Base-by-base conservation (phyloP, 2,797 vertebrate genomes). In the Enteromius trimaculatus region DNA sequence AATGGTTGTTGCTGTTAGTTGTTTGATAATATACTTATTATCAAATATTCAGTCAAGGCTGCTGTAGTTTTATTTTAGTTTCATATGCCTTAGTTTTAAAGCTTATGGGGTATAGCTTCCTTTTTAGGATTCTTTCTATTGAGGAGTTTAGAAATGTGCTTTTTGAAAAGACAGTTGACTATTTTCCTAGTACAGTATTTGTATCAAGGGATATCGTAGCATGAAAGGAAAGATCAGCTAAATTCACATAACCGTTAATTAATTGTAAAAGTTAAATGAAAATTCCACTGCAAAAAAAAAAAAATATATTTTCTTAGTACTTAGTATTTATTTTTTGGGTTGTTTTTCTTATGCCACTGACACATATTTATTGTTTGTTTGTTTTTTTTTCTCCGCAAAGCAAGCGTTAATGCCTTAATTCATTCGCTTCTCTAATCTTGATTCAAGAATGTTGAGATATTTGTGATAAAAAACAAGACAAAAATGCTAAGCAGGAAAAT, bases 151-250 rank as follows among this genome's bases (percentile, higher is more conserved):
- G 21, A 37, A 55, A 74, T 74, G 49, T 37, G 47, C 47, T 74
- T 51, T 74, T 74, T 13, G 47, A n/a, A 74, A 51, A 53, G 10
- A 2, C 9, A 21, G 31, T 75, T 55, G 19, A 55, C 34, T 39
- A 76, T 76, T 29, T 76, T 77, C n/a, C 34, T 9, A 42, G 74
- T 60, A 29, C n/a, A 60, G 74, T 60, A 42, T 60, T 77, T 77
- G 51, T 37, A 75, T 77, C 7, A 42, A 60, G 34, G 14, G 37
- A 77, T 60, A 19, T 19, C 42, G 9, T 60, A 26, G n/a, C 37
- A 58, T 26, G 21, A 11, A 60, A 42, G 2, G 9, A 34, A 51
- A 51, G 9, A 72, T 72, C 17, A 72, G 49, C 49, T 75, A 37
- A 71, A 71, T 71, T 47, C 6, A 70, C 6, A 29, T 29, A 51